Evolutionary conservation across 2,888 invertebrate genomes (phyloP).

Genomic region (Drosophila rubida): DNA sequence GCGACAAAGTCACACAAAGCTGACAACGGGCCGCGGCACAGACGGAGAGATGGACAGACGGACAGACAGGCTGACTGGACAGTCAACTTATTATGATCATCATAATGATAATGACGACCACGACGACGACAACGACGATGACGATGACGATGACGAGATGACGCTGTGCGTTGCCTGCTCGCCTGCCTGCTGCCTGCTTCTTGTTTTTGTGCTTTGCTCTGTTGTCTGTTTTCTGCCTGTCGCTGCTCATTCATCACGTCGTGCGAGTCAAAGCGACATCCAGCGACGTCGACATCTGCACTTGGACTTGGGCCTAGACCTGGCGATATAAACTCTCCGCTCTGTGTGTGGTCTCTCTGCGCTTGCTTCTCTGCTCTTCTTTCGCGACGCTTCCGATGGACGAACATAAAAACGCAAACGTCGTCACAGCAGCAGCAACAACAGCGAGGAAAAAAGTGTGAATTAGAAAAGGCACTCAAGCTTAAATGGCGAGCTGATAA

Average conservation of each 20-base stretch:
- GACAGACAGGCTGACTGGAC: constrained; percentile 2
- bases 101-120: constrained; percentile 35
- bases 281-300: constrained; percentile 39
- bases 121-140: constrained; percentile 41
- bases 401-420: constrained; percentile 66
- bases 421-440: constrained; percentile 52
- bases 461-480: constrained; percentile 79
- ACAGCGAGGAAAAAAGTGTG: constrained; percentile 65
- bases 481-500: constrained; percentile 69
- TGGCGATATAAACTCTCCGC: constrained; percentile 20
- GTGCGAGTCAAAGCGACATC: constrained; percentile 47
- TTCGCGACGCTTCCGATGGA: constrained; percentile 8
- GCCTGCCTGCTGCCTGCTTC: constrained; percentile 5
- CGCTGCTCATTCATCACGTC: constrained; percentile 73
- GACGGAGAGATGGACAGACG: constrained; percentile 13
- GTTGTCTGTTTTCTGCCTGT: constrained; percentile 25
- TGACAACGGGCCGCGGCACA: constrained; percentile 56
- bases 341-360: constrained; percentile 54
- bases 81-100: constrained; percentile 45
- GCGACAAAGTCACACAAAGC: constrained; percentile 75
- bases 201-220: not conserved
- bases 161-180: constrained; percentile 26
- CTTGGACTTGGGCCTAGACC: constrained; percentile 38
- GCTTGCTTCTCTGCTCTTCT: constrained; percentile 15
- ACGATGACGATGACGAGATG: constrained; percentile 25